Percentiles rank a stretch among this genome's conserved stretches.
Evolutionary conservation across 2,113 vertebrate genomes (phyloP).

Genomic region (Alethe castanea): DNA sequence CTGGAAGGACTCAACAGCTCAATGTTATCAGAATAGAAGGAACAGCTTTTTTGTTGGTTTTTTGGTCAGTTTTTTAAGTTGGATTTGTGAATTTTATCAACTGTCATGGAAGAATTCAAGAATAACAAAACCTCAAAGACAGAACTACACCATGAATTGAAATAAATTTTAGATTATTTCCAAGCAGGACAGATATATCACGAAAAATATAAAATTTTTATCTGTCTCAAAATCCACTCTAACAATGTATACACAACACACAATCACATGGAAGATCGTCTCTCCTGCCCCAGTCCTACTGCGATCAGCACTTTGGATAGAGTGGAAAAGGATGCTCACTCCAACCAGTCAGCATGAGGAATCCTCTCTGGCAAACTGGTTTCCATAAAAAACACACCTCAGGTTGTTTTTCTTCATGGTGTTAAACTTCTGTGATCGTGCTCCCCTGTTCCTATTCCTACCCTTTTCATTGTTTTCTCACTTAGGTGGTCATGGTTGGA

Average conservation of each 20-base stretch:
- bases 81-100: background rate
- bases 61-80: background rate
- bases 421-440: background rate
- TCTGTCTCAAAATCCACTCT: background rate
- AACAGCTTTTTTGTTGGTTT: background rate
- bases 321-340: background rate
- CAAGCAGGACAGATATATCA: background rate
- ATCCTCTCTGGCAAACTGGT: background rate
- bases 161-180: background rate
- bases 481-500: background rate
- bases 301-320: rapidly evolving
- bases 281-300: background rate
- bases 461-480: background rate
- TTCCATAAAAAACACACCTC: background rate
- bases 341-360: background rate
- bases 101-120: background rate
- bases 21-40: background rate
- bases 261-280: background rate
- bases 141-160: background rate
- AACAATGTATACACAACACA: background rate
- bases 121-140: background rate
- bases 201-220: background rate
- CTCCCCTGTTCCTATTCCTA: background rate
- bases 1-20: background rate
- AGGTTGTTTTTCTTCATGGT: background rate